phyloP scores from a whole-genome alignment of 2,888 invertebrate species.

The Eucriotettix oculatus region DNA sequence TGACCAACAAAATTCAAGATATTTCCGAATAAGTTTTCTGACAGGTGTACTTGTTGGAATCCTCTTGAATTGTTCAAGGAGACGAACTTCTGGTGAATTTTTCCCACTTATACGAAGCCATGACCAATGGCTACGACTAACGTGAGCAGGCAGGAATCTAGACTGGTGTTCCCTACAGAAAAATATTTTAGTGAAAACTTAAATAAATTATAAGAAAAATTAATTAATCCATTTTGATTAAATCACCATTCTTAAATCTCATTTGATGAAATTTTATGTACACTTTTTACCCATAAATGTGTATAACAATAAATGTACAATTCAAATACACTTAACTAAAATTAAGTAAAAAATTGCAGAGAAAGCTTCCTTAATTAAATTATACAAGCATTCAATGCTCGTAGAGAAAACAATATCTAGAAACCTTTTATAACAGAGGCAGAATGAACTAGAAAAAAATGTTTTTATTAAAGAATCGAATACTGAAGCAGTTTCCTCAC shows the following conservation, averaged over 20 bases:
- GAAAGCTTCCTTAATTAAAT: not conserved
- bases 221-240: no score
- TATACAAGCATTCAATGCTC: not conserved
- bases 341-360: not conserved
- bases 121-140: constrained; percentile 52
- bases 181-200: not conserved
- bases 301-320: no score
- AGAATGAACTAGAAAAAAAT: no score
- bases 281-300: no score
- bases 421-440: not conserved
- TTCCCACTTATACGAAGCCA: constrained; percentile 56
- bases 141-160: constrained; percentile 62
- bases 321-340: not conserved
- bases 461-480: no score
- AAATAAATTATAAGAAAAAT: no score
- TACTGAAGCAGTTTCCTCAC: no score
- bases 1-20: constrained; percentile 80
- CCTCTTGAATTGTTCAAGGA: constrained; percentile 73
- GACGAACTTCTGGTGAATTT: constrained; percentile 67
- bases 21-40: constrained; percentile 69
- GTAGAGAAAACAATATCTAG: not conserved
- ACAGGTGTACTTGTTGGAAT: constrained; percentile 69
- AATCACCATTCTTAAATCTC: no score
- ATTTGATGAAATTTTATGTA: no score
- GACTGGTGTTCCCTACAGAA: constrained; percentile 47